These are phyloP conservation scores for Drosophila tropicalis DNA, from an alignment of 1,140 invertebrate species.

Conservation along the genomic window DNA sequence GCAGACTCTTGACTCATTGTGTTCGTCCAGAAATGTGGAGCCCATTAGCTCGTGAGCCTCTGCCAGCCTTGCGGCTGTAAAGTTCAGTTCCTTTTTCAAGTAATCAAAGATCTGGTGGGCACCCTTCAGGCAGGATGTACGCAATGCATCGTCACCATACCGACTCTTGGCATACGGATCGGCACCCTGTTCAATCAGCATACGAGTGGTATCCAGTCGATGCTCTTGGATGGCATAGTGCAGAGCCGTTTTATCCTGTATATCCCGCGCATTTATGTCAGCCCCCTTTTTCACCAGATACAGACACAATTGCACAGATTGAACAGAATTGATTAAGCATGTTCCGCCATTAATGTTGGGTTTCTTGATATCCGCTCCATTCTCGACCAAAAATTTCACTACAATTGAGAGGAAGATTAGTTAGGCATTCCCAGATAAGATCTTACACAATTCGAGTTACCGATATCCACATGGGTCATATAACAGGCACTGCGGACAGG, in stretches of 20 bases:
- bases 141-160: constrained; percentile 95
- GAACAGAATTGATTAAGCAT: constrained; percentile 96
- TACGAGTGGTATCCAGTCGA: constrained; percentile 92
- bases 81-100: constrained; percentile 87
- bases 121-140: constrained; percentile 95
- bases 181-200: constrained; percentile 91
- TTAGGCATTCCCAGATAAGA: not conserved
- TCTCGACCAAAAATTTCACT: constrained; percentile 90
- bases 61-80: constrained; percentile 88
- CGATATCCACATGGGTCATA: constrained; percentile 94
- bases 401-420: constrained; percentile 61
- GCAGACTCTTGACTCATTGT: constrained; percentile 88
- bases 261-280: constrained; percentile 93
- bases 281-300: constrained; percentile 91
- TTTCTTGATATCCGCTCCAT: constrained; percentile 93
- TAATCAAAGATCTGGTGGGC: constrained; percentile 92
- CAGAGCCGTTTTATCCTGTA: constrained; percentile 95
- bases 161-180: constrained; percentile 90
- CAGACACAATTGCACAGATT: constrained; percentile 91
- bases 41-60: constrained; percentile 91
- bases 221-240: constrained; percentile 97
- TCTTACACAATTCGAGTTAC: constrained; percentile 56
- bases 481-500: constrained; percentile 94
- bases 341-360: constrained; percentile 97
- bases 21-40: constrained; percentile 92